These are phyloP conservation scores for Brachylomia viminalis DNA, from an alignment of 2,888 invertebrate species.

Conservation along the genomic window DNA sequence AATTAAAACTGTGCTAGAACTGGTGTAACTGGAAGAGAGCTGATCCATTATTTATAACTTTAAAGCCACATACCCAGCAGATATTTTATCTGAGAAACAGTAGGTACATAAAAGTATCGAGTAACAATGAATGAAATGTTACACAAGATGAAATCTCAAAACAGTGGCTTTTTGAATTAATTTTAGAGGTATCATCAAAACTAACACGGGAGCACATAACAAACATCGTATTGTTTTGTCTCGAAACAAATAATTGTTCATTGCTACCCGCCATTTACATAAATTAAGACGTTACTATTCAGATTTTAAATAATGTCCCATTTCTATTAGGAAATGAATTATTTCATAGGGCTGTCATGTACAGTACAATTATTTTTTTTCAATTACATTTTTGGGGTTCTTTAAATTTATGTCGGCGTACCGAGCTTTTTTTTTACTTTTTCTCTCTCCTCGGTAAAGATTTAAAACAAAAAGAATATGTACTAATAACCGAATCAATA, in stretches of 20 bases:
- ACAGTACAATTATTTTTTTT: background rate
- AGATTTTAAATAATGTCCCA: conserved; percentile 50
- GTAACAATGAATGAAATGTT: conserved; percentile 17
- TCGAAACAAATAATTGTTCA: conserved; percentile 55
- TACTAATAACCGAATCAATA: background rate
- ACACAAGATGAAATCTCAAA: conserved; percentile 7
- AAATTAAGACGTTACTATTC: conserved; percentile 62
- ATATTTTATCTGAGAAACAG: background rate
- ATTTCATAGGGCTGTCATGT: conserved; percentile 51
- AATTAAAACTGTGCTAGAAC: background rate
- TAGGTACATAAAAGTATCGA: conserved; percentile 20
- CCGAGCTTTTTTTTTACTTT: background rate
- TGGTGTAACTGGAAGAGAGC: too few relatives aligned
- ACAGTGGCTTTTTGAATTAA: conserved; percentile 59
- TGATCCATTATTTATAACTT: background rate
- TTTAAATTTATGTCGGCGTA: background rate
- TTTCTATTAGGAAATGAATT: conserved; percentile 41
- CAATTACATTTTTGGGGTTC: background rate
- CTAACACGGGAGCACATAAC: conserved; percentile 37
- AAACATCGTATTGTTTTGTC: conserved; percentile 57
- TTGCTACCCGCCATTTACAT: conserved; percentile 55
- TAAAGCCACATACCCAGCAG: background rate
- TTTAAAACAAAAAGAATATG: background rate
- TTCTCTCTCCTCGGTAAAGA: background rate
- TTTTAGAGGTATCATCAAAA: conserved; percentile 55